Conservation (phyloP, 2,888 invertebrate species). For the Anthoptus insignis region DNA sequence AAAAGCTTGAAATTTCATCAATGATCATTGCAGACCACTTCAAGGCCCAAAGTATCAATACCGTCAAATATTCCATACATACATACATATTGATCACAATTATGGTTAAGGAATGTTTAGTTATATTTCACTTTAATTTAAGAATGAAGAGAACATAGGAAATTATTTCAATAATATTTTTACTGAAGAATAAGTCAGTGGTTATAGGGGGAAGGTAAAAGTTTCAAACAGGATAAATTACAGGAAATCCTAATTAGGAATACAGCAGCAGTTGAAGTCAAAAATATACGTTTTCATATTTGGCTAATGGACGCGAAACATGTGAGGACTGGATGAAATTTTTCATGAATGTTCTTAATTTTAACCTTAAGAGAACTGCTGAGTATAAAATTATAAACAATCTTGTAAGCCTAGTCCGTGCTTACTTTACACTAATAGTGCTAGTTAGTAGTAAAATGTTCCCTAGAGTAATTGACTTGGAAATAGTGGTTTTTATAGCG, state of each 20-base stretch:
- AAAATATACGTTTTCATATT: slow-evolving; percentile 22
- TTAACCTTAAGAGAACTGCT: slow-evolving; percentile 79
- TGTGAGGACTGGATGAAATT: slow-evolving; percentile 17
- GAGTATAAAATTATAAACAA: slow-evolving; percentile 86
- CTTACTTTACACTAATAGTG: slow-evolving; percentile 81
- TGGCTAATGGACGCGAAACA: slow-evolving; percentile 29
- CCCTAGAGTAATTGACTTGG: slow-evolving; percentile 95
- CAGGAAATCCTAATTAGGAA: slow-evolving; percentile 26
- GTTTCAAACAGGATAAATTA: slow-evolving; percentile 24
- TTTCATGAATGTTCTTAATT: slow-evolving; percentile 64
- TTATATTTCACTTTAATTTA: background rate
- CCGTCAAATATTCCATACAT: background rate
- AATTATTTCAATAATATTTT: slow-evolving; percentile 17
- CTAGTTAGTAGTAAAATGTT: slow-evolving; percentile 90
- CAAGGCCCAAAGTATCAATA: slow-evolving; percentile 24
- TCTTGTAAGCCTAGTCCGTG: slow-evolving; percentile 80
- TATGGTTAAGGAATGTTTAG: background rate
- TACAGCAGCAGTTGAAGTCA: slow-evolving; percentile 36
- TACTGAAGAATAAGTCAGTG: slow-evolving; percentile 21
- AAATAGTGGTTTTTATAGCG: slow-evolving; percentile 88
- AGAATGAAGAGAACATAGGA: background rate
- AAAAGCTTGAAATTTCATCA: slow-evolving; percentile 84
- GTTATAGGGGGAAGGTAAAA: slow-evolving; percentile 20
- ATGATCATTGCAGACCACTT: slow-evolving; percentile 68
- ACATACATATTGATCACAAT: background rate